Percentiles rank a stretch among this genome's conserved stretches.
These are phyloP conservation scores for Acanthosepion esculentum DNA, from an alignment of 2,888 invertebrate species.

Conservation along the genomic window DNA sequence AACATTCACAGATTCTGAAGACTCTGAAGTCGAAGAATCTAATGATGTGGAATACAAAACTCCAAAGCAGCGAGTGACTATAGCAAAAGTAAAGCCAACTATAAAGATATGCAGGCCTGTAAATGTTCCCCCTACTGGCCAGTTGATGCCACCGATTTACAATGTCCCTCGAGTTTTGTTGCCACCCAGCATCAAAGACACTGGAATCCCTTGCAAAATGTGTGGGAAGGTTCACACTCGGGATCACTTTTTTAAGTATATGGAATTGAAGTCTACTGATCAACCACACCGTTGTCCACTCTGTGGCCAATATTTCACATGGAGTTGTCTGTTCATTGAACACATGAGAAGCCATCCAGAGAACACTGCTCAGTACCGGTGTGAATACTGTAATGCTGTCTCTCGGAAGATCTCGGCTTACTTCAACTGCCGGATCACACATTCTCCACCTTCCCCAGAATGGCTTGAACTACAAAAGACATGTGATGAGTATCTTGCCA, in stretches of 20 bases:
- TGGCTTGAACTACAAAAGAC: slow-evolving; percentile 43
- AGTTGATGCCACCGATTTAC: neutral
- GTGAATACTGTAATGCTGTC: slow-evolving; percentile 37
- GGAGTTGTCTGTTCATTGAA: slow-evolving; percentile 43
- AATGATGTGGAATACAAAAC: neutral
- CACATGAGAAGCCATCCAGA: slow-evolving; percentile 35
- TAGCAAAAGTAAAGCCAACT: neutral
- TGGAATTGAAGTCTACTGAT: slow-evolving; percentile 37
- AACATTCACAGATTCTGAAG: neutral
- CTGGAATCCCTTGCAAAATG: slow-evolving; percentile 35
- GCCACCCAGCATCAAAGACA: slow-evolving; percentile 37
- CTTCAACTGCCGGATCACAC: slow-evolving; percentile 38
- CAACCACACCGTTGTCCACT: neutral
- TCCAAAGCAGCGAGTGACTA: too few relatives aligned
- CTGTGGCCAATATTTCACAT: slow-evolving; percentile 2
- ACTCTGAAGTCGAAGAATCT: neutral
- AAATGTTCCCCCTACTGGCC: neutral
- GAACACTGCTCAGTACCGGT: slow-evolving; percentile 40
- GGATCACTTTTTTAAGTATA: slow-evolving; percentile 40
- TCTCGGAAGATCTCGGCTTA: slow-evolving; percentile 39
- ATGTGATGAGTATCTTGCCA: slow-evolving; percentile 41
- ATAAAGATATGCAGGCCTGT: neutral
- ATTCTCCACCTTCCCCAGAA: neutral
- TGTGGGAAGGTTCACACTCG: slow-evolving; percentile 2
- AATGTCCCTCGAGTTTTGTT: slow-evolving; percentile 36